phyloP scores from a whole-genome alignment of 2,888 invertebrate genomes.

The Tenthredo amoena region DNA sequence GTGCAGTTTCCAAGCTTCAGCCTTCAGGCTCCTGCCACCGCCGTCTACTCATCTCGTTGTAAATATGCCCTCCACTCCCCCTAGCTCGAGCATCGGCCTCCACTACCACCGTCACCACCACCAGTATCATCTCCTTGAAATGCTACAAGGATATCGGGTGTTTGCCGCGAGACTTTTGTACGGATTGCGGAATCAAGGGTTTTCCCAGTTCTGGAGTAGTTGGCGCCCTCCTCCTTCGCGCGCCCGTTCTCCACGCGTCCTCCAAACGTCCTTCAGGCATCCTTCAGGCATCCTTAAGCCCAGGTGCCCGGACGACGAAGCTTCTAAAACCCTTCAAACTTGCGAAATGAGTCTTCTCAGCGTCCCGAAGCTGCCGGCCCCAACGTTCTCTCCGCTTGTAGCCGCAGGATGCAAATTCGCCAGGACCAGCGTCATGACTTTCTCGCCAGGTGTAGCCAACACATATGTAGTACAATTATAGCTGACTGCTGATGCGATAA shows the following conservation, averaged over 20 bases:
- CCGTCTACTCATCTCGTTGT: conserved; percentile 58
- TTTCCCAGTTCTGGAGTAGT: conserved; percentile 60
- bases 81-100: conserved; percentile 58
- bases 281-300: conserved; percentile 47
- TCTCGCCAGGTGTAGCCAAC: not conserved
- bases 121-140: conserved; percentile 65
- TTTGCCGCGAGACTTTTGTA: conserved; percentile 66
- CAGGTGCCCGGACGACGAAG: conserved; percentile 51
- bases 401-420: conserved; percentile 8
- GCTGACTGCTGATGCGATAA: not conserved
- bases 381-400: conserved; percentile 12
- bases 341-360: conserved; percentile 41
- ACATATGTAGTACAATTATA: not conserved
- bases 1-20: conserved; percentile 49
- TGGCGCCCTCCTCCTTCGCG: conserved; percentile 49
- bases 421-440: conserved; percentile 8
- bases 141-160: conserved; percentile 64
- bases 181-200: conserved; percentile 75
- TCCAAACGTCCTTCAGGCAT: conserved; percentile 46
- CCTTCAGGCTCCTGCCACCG: conserved; percentile 52
- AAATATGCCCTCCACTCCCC: conserved; percentile 63
- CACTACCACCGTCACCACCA: conserved; percentile 56
- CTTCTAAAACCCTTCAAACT: conserved; percentile 49
- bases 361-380: conserved; percentile 18
- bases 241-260: conserved; percentile 48